Evolutionary conservation across 2,888 invertebrate genomes (phyloP).

Genomic region (Lysandra coridon): DNA sequence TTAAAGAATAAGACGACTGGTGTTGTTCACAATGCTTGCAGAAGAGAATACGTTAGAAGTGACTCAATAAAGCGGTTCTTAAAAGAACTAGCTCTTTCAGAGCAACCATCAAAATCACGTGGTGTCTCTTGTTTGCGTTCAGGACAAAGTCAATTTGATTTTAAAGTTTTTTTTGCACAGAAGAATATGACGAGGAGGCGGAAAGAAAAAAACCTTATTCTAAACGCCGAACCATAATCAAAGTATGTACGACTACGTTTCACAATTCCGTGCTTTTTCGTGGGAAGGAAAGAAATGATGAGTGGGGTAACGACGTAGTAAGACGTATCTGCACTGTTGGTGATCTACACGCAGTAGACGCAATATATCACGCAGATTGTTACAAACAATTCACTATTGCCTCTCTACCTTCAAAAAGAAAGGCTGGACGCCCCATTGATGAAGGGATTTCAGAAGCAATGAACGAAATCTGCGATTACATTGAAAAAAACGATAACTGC

Average conservation of each 20-base stretch:
- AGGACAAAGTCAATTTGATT: conserved; percentile 1
- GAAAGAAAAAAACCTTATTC: conserved; percentile 1
- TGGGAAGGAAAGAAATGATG: conserved; percentile 3
- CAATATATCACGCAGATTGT: not conserved
- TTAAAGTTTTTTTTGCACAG: conserved; percentile 1
- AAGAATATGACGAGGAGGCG: conserved; percentile 1
- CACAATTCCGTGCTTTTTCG: conserved; percentile 1
- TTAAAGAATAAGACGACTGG: conserved; percentile 32
- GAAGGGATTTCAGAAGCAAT: not conserved
- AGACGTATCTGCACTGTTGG: not conserved
- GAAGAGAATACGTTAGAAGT: no score
- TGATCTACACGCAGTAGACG: conserved; percentile 2
- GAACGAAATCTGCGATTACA: not conserved
- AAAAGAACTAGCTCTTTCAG: no score
- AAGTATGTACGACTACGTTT: not conserved
- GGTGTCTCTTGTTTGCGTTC: no score
- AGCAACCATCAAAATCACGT: no score
- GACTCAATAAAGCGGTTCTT: no score
- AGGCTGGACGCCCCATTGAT: not conserved
- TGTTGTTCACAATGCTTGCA: conserved; percentile 34
- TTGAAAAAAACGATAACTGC: not conserved
- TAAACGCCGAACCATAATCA: conserved; percentile 1
- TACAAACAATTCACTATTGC: not conserved
- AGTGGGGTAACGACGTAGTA: conserved; percentile 6
- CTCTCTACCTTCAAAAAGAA: conserved; percentile 3